Evolutionary conservation across 2,113 vertebrate species (phyloP), one percentile per base, ranked within the genome.

Genomic region (Struthidea cinerea): DNA sequence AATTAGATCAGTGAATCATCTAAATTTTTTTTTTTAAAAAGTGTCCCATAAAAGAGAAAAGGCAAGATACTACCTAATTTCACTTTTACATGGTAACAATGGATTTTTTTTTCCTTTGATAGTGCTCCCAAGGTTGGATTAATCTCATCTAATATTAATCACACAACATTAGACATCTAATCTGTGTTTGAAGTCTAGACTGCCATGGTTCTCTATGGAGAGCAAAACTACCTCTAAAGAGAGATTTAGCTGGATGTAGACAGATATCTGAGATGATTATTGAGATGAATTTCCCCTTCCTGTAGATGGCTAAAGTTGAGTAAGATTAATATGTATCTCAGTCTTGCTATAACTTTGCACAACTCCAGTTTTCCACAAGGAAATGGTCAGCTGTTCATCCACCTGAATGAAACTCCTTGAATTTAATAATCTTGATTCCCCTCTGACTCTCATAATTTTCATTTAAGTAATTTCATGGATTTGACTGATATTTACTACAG

Each of bases 51-150:
- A 16, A 42, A 81, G 4, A 44, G 6, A 42, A 83, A 84, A 35
- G 4, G 1, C 2, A 75, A 71, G 75, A 23, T 35, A 7, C 1
- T 32, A 61, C 4, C 3, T 42, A 30, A 30, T 7, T 42, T 0
- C 8, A n/a, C 7, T 21, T 87, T 75, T 53, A 33, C 10, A 30
- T 39, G 8, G 5, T 18, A 78, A 49, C 1, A 47, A 19, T n/a
- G 2, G 4, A n/a, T 44, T 68, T 50, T 41, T 33, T 55, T 27
- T 46, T 46, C 3, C 26, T 67, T 75, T 75, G 1, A 15, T 18
- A 7, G 8, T 46, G 3, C 11, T 71, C 3, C 9, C 13, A 69
- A 87, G 9, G 3, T 21, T 74, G 28, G 17, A 68, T 56, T 35
- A 1, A 39, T 42, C 30, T 92, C 20, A 21, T 4, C 13, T 46